Evolutionary conservation across 2,113 vertebrate genomes (phyloP), one percentile per base, ranked within the genome.

Genomic region (Lepidothrix coronata): DNA sequence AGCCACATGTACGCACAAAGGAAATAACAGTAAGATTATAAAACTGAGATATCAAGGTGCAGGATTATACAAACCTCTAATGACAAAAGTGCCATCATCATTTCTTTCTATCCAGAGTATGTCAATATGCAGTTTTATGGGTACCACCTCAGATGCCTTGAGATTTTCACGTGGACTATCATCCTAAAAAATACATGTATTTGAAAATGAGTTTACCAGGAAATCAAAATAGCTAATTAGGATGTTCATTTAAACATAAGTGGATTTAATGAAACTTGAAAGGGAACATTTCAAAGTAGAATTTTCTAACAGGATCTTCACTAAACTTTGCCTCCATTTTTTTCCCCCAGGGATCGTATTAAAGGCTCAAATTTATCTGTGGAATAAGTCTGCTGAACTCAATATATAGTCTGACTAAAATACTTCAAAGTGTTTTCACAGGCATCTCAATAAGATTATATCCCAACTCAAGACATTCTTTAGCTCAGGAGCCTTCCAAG

Each of bases 81-180:
- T 98, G 59, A 97, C 98, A 96, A 99, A 99, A 79, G 99, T 98
- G 62, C 99, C 99, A 68, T 99, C 99, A 70, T 99, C 99, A 74
- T 95, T 96, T 91, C 99, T 98, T 97, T 99, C 98, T 80, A 99
- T 98, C 89, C 99, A 96, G 41, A 99, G 98, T 67, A 98, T 97
- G 90, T 99, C 98, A 91, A 99, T 98, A 74, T 99, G 98, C 19
- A 99, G 76, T 28, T 97, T 97, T 89, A 99, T 96, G 8, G 99
- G 98, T 18, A 97, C 95, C 65, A 98, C 87, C 63, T 99, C 98
- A 2, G 97, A 85, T 20, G 98, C 95, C 6, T 98, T 91, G 5
- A 97, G 85, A 89, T 97, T 98, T 93, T 98, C 98, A 8, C 97
- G 97, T 71, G 98, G 98, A 85, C 98, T 98, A 73, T 99, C 99